Evolutionary conservation across 2,888 invertebrate genomes (phyloP), one percentile per base, ranked within the genome.

Genomic region (Palloptera scutellata): DNA sequence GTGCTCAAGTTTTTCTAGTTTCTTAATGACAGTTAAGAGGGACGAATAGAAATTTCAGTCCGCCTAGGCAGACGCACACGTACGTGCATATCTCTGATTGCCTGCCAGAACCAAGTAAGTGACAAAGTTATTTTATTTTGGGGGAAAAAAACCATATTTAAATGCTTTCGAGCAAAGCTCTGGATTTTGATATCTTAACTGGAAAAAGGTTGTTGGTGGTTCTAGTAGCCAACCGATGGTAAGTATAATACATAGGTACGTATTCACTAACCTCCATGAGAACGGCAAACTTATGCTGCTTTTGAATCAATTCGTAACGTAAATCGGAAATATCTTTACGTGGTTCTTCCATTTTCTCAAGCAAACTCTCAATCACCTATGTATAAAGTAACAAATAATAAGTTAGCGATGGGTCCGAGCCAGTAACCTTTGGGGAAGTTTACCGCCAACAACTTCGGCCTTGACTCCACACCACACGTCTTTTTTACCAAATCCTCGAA

Each of bases 271-370:
- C 82, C 11, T 75, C 72, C 3, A 61, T 11, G 6, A 81, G 70
- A 1, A 61, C 42, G 0, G 72, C 77, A n/a, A 78, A 62, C 1
- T 74, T 70, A 58, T 82, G 80, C 40, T 79, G 81, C 12, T 75
- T 74, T 4, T 77, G 74, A 12, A 83, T 80, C 0, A 83, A 72
- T 0, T 6, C 53, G 10, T 77, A 68, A 8, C 83, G 73, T 0
- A 77, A 67, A 59, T 77, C 69, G 0, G 81, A 78, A 30, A 83
- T 78, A 64, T 82, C 79, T 5, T 70, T 64, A 3, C 81, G 75
- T 3, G 76, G 66, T 3, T 51, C n/a, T 12, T 13, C 6, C 48
- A 62, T 41, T 51, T 48, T 65, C 6, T 6, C 30, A 30, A 30
- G 30, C 30, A 30, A 30, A 30, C 30, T 30, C 3, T 30, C 30